Conservation (phyloP, 2,888 invertebrate species). For the Orthosia gracilis region DNA sequence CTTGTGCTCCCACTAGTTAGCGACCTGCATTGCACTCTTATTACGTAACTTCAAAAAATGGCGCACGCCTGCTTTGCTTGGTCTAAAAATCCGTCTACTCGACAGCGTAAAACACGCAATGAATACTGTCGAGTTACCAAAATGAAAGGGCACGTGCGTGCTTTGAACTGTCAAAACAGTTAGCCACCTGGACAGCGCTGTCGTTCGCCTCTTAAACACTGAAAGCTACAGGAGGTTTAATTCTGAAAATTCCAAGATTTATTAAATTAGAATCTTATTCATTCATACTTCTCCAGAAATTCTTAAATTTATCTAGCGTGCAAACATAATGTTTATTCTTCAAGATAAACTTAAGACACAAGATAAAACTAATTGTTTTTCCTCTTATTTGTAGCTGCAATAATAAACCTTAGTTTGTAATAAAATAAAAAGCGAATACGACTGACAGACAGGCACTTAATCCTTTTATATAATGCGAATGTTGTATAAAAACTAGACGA, state of each 20-base stretch:
- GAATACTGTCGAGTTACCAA: too few relatives aligned
- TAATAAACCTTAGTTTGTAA: constrained; percentile 16
- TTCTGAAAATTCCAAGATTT: not conserved
- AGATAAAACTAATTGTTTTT: constrained; percentile 45
- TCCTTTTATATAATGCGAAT: constrained; percentile 7
- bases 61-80: too few relatives aligned
- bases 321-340: constrained; percentile 42
- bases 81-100: too few relatives aligned
- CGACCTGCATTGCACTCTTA: too few relatives aligned
- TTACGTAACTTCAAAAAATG: too few relatives aligned
- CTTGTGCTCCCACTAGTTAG: too few relatives aligned
- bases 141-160: too few relatives aligned
- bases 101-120: too few relatives aligned
- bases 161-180: not conserved
- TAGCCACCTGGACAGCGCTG: not conserved
- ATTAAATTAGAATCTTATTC: constrained; percentile 19
- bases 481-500: constrained; percentile 21
- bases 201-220: constrained; percentile 1
- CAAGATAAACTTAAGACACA: constrained; percentile 48
- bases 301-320: constrained; percentile 35
- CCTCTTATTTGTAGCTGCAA: constrained; percentile 17
- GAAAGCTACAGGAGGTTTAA: not conserved
- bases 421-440: constrained; percentile 22
- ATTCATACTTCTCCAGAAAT: constrained; percentile 16
- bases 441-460: not conserved